Base-by-base conservation (phyloP, 2,888 invertebrate genomes). In the Euzophera pinguis region DNA sequence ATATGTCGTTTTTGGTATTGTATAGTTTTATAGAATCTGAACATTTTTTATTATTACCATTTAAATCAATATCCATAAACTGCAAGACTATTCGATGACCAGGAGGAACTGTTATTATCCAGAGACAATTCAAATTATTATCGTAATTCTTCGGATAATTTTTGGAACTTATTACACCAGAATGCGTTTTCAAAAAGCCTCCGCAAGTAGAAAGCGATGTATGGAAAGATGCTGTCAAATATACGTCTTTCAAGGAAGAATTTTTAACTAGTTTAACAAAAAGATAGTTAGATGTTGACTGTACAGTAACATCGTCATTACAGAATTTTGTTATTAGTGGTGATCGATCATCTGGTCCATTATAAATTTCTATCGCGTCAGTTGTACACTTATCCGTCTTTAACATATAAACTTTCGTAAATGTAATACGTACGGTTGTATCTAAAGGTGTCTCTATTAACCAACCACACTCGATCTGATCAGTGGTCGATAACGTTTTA, bases 91-190 rank as follows among this genome's bases (percentile, higher is more conserved):
- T 92, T 1, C 93, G 84, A 72, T 96, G 95, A 81, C 93, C 90
- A 55, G 75, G 68, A 45, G 94, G 91, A 0, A 96, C 93, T 41
- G 86, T 82, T 53, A 98, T 92, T 9, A 91, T 75, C 96, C 97
- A 98, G 51, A 92, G 91, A 71, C 98, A 98, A 58, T 95, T 92
- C 53, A 94, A 90, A 65, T 93, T 91, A 45, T 86, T 79, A 0
- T 95, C 94, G 83, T 97, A 98, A 67, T 94, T 93, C 53, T 92
- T 79, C 0, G 98, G 98, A 81, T 96, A 98, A 71, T 97, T 95
- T 8, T 95, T 93, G 0, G 97, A 96, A 64, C 93, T 91, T 53
- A 98, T 93, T 0, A 81, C 72, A 0, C 97, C 98, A 3, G 86
- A 84, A 0, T 85, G 78, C 0, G 93, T 76, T 0, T 79, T 81